Conservation (phyloP, 2,113 vertebrate species). For the Pseudorectes ferrugineus region DNA sequence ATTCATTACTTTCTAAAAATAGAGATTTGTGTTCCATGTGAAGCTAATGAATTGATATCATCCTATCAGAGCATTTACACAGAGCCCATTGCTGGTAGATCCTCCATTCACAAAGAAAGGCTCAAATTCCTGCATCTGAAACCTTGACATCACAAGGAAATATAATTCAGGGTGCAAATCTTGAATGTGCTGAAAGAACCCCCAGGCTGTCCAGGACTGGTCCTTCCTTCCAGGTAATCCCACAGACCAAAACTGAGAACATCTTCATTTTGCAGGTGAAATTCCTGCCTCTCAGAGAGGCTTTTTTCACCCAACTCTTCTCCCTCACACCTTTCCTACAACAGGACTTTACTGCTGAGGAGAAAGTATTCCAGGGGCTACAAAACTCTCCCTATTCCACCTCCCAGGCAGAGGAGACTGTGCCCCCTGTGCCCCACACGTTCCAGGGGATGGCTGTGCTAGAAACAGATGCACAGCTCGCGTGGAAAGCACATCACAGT, state of each 20-base stretch:
- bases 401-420: neutral
- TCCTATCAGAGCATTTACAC: neutral
- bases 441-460: neutral
- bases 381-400: neutral
- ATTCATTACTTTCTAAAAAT: neutral
- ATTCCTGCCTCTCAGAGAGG: neutral
- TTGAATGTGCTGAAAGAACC: neutral
- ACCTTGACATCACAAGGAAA: neutral
- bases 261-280: neutral
- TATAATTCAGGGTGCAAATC: neutral
- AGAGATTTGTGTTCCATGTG: neutral
- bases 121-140: neutral
- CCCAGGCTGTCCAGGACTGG: neutral
- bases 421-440: neutral
- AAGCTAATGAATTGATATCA: neutral
- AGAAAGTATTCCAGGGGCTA: neutral
- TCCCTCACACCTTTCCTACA: neutral
- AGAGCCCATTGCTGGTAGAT: neutral
- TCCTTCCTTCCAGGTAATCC: neutral
- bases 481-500: neutral
- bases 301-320: rapidly evolving
- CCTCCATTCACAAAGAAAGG: neutral
- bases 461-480: rapidly evolving
- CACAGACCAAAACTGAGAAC: neutral
- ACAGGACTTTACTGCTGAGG: neutral